Evolutionary conservation across 2,888 invertebrate genomes (phyloP), one percentile per base, ranked within the genome.

Genomic region (Spialia ferax): DNA sequence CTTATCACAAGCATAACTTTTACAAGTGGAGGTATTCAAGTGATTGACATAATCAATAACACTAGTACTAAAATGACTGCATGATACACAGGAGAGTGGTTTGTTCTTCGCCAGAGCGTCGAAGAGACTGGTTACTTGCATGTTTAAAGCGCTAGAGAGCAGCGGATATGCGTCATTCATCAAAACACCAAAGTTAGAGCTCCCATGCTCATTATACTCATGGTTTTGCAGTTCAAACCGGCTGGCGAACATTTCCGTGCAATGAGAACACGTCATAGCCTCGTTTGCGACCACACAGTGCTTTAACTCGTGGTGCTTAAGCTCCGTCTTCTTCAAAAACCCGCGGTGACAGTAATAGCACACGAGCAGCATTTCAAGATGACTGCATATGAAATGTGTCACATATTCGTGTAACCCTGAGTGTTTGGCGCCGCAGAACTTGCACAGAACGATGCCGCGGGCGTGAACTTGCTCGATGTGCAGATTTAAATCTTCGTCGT

Each of bases 401-500:
- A 85, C 84, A 45, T 84, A 89, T 0, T 75, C 69, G 2, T 84
- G 78, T 0, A 79, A 26, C 63, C 84, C 82, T 0, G 78, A 22
- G 22, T 81, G 81, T 0, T 66, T 72, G 2, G 67, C 62, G 0
- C 74, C 23, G 68, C 93, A 93, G 7, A 89, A 79, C 4, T 80
- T 76, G 69, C 93, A 93, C 6, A 61, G 8, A 45, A 76, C 1
- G 38, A 50, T 22, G 20, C 69, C 60, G 0, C 26, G 69, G 0
- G 72, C 32, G 65, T 92, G 93, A 1, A 91, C 75, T 67, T 89
- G 89, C 0, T 69, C 66, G 1, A 84, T 52, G 62, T 93, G 93
- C 0, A 85, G 55, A 0, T 75, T 59, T 6, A 93, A 72, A 63
- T 93, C 93, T 0, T 83, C 85, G 0, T 79, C 71, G 15, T 92